Evolutionary conservation across 2,888 invertebrate species (phyloP), one percentile per base, ranked within the genome.

Genomic region (Chrysotoxum bicinctum): DNA sequence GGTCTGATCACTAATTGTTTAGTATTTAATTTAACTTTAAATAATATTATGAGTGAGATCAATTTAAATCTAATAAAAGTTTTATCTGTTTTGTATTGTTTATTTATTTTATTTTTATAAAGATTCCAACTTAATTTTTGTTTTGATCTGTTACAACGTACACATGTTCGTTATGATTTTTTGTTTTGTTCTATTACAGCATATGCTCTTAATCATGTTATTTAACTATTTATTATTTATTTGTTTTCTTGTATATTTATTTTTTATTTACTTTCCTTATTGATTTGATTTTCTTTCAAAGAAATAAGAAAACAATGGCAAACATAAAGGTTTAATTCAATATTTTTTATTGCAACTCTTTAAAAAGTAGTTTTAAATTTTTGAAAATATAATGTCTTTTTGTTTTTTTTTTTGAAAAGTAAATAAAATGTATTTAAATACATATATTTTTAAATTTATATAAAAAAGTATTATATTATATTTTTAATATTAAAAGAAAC

Each of bases 11-110:
- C 30, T 23, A 58, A 58, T 21, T 19, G 40, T 64, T 43, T 23
- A 48, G 32, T 35, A 40, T 32, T 72, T 43, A 30, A 37, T 64
- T 74, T 66, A 8, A 45, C 66, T 64, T 30, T 52, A 72, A 77
- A 77, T 77, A 72, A 48, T 68, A 23, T 77, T 82, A 83, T 68
- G 75, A 80, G 66, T 84, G 84, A 84, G 84, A 84, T 84, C 84
- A 80, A 76, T 76, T 84, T 79, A 79, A 80, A 76, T 76, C 75
- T 79, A 84, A 58, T 21, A 19, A 54, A 54, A 45, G 48, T 56
- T 68, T 68, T 21, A 75, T 32, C 16, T 5, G 5, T 54, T 62
- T 14, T 62, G 23, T 40, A 19, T 45, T 64, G 23, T 16, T n/a
- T 32, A 8, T 45, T 64, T 23, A 8, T 14, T 70, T 69, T 52